Conservation (phyloP, 1,140 invertebrate genomes). For the Cotesia chilonis region DNA sequence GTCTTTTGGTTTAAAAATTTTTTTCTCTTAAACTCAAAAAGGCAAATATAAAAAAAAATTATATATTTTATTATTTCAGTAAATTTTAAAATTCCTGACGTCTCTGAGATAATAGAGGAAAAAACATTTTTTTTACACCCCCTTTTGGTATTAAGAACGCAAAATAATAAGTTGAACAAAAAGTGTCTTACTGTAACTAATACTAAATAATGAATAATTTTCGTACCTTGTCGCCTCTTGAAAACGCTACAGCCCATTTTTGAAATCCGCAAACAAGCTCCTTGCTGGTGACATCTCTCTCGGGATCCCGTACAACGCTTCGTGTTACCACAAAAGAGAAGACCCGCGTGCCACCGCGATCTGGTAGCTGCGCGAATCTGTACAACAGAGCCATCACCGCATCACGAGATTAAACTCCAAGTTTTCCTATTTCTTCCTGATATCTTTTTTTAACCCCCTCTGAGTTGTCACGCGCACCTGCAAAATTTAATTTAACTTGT, state of each 20-base stretch:
- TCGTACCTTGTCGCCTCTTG: constrained; percentile 76
- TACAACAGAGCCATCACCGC: constrained; percentile 83
- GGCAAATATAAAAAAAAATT: too few relatives aligned
- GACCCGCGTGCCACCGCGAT: constrained; percentile 84
- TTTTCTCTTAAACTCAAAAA: too few relatives aligned
- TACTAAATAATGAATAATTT: too few relatives aligned
- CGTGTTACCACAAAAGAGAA: constrained; percentile 86
- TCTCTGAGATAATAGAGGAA: too few relatives aligned
- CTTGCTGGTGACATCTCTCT: constrained; percentile 83
- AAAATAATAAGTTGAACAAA: too few relatives aligned
- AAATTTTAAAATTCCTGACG: too few relatives aligned
- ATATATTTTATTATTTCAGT: too few relatives aligned
- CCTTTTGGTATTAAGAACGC: too few relatives aligned
- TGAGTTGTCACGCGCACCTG: constrained; percentile 5
- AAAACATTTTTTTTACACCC: too few relatives aligned
- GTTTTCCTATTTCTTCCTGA: constrained; percentile 9
- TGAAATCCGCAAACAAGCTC: constrained; percentile 88
- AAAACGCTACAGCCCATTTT: constrained; percentile 87
- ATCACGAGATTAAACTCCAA: constrained; percentile 51
- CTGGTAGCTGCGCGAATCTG: constrained; percentile 84
- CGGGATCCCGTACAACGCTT: constrained; percentile 80
- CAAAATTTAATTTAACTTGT: neutral
- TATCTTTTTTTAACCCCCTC: neutral
- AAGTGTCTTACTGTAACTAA: too few relatives aligned
- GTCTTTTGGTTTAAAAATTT: too few relatives aligned